Evolutionary conservation across 2,888 invertebrate genomes (phyloP).

Genomic region (Trichopoda pennipes): DNA sequence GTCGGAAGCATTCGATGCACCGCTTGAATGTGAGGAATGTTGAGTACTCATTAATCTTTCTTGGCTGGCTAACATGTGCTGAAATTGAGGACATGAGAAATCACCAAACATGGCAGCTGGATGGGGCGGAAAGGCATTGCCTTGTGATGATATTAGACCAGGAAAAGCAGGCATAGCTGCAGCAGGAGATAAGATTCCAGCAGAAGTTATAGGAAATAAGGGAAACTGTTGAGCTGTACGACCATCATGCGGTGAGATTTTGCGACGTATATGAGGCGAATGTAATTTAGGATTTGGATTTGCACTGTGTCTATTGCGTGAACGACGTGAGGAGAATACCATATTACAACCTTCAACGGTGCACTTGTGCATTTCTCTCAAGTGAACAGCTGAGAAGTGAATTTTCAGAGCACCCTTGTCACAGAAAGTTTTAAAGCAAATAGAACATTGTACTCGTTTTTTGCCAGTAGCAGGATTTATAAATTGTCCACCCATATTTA

Average conservation of each 20-base stretch:
- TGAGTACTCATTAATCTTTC: constrained; percentile 59
- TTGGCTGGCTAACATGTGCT: constrained; percentile 72
- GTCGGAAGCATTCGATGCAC: constrained; percentile 67
- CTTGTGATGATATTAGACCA: constrained; percentile 72
- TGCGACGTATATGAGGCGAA: constrained; percentile 95
- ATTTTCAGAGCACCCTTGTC: constrained; percentile 99
- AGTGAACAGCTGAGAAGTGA: constrained; percentile 98
- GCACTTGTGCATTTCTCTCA: constrained; percentile 99
- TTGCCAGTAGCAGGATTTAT: constrained; percentile 96
- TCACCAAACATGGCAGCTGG: constrained; percentile 74
- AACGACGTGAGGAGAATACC: constrained; percentile 98
- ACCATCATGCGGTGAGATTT: constrained; percentile 96
- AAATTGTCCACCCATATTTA: constrained; percentile 91
- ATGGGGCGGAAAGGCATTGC: constrained; percentile 69
- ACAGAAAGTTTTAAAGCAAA: constrained; percentile 98
- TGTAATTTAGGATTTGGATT: constrained; percentile 98
- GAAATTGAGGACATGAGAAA: constrained; percentile 66
- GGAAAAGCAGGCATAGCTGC: constrained; percentile 85
- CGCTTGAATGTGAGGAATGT: constrained; percentile 54
- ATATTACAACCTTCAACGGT: constrained; percentile 98
- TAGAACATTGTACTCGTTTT: constrained; percentile 97
- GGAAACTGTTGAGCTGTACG: constrained; percentile 89
- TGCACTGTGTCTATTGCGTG: constrained; percentile 96
- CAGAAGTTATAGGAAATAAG: constrained; percentile 84
- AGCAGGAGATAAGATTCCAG: constrained; percentile 79